Percentiles rank a stretch among this genome's conserved stretches.
Evolutionary conservation across 2,113 vertebrate species (phyloP).

Genomic region (Neolamprologus sp.): DNA sequence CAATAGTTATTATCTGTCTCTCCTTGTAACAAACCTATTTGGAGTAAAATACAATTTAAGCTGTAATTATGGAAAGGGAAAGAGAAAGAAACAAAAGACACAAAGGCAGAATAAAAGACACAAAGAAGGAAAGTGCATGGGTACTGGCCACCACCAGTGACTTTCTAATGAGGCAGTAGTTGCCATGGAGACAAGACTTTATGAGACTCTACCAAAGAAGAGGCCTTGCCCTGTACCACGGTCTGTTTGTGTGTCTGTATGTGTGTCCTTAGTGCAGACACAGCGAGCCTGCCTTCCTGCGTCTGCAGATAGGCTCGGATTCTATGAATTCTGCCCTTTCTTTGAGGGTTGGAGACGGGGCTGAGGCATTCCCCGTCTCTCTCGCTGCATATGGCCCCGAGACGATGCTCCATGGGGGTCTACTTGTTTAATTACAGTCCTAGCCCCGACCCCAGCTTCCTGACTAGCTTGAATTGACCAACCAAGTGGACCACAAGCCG

Average conservation of each 20-base stretch:
- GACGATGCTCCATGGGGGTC: not conserved
- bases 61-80: not conserved
- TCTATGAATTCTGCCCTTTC: constrained; percentile 42
- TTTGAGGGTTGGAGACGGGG: not conserved
- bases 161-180: constrained; percentile 62
- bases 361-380: not conserved
- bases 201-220: constrained; percentile 44
- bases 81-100: not conserved
- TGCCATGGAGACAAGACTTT: constrained; percentile 65
- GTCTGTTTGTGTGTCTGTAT: constrained; percentile 10
- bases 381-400: not conserved
- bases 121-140: constrained; percentile 24
- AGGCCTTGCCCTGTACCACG: constrained; percentile 51
- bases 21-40: not conserved
- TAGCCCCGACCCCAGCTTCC: not conserved
- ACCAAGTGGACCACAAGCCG: constrained; percentile 1
- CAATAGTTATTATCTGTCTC: not conserved
- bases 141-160: constrained; percentile 45
- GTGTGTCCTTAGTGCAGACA: not conserved
- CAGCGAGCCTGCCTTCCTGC: constrained; percentile 5
- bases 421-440: constrained; percentile 28
- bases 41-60: not conserved
- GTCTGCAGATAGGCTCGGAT: constrained; percentile 28
- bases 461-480: constrained; percentile 7
- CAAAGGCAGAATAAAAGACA: constrained; percentile 22